Evolutionary conservation across 2,888 invertebrate species (phyloP).

Genomic region (Ganaspis brasiliensis): DNA sequence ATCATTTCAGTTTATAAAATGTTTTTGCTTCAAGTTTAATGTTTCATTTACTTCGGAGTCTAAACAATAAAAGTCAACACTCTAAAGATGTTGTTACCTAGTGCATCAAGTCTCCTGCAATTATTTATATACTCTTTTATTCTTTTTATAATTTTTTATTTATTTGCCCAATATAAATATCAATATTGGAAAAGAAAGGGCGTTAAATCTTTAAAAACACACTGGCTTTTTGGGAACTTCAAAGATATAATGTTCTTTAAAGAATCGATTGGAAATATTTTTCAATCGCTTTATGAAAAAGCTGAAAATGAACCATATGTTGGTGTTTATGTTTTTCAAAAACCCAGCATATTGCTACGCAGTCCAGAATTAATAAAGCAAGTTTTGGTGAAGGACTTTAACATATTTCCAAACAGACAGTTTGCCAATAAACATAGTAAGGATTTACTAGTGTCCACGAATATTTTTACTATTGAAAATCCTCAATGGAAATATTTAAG

Average conservation of each 20-base stretch:
- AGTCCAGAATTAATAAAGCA: slow-evolving; percentile 80
- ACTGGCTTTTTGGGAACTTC: slow-evolving; percentile 71
- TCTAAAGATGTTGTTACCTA: background rate
- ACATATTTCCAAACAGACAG: slow-evolving; percentile 79
- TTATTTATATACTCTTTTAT: too few relatives aligned
- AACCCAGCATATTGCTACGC: slow-evolving; percentile 80
- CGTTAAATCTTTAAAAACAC: slow-evolving; percentile 61
- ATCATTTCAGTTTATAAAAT: too few relatives aligned
- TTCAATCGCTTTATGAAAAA: slow-evolving; percentile 63
- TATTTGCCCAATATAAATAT: slow-evolving; percentile 65
- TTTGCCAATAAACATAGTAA: slow-evolving; percentile 72
- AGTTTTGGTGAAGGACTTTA: slow-evolving; percentile 81
- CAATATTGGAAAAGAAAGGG: slow-evolving; percentile 70
- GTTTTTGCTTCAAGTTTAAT: too few relatives aligned
- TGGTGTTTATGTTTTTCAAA: slow-evolving; percentile 81
- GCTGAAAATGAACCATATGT: slow-evolving; percentile 71
- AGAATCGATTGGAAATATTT: slow-evolving; percentile 64
- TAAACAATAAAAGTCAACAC: background rate
- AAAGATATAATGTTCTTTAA: slow-evolving; percentile 67
- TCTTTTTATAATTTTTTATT: slow-evolving; percentile 37
- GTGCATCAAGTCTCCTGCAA: background rate
- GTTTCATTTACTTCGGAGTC: too few relatives aligned
- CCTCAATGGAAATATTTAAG: slow-evolving; percentile 82
- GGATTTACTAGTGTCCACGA: slow-evolving; percentile 72
- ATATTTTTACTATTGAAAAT: slow-evolving; percentile 79